Base-by-base conservation (phyloP, 2,888 invertebrate genomes). In the Scrobipalpa atriplicella region DNA sequence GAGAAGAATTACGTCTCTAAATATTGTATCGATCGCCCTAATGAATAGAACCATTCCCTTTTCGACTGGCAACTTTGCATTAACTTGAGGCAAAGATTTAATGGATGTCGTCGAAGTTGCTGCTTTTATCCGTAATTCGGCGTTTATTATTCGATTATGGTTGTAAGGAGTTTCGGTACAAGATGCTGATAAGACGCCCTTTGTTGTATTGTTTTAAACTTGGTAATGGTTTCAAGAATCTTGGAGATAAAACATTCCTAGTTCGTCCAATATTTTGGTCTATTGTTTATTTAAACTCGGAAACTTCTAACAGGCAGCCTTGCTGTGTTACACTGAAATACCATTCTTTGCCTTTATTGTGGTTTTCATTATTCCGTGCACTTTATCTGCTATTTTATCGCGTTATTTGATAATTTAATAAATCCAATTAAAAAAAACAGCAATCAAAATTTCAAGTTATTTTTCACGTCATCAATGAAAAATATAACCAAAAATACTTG, bases 111-210 rank as follows among this genome's bases (percentile, higher is more conserved):
- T 21, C 39, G 39, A 16, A 67, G 52, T 67, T 67, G 62, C 16
- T 58, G 62, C 67, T 65, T 65, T 67, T 67, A 67, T 67, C 56
- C 62, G 56, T 67, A 67, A 67, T 67, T 67, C 56, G 58, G 56
- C 65, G 43, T 65, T 63, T 51, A 67, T 67, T 58, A 67, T 65
- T 67, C 65, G 67, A 65, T 67, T 67, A 65, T 51, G 62, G 41
- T 51, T 61, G 60, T 56, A 43, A 39, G 64, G 43, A 64, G 47
- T 41, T 64, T 56, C 56, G n/a, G 54, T 39, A 52, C 39, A 38
- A 62, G 19, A 54, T 54, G 1, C 21, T 36, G 56, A 64, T 56
- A 56, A 56, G 41, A 18, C 16, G 36, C 11, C 56, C 56, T 43
- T 21, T 64, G 54, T 56, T 41, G 43, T 64, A 56, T 54, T 64